A percentile compares a stretch with the other conserved stretches of the same genome.
phyloP scores from a whole-genome alignment of 2,797 vertebrate species.

The Sciurus vulgaris region DNA sequence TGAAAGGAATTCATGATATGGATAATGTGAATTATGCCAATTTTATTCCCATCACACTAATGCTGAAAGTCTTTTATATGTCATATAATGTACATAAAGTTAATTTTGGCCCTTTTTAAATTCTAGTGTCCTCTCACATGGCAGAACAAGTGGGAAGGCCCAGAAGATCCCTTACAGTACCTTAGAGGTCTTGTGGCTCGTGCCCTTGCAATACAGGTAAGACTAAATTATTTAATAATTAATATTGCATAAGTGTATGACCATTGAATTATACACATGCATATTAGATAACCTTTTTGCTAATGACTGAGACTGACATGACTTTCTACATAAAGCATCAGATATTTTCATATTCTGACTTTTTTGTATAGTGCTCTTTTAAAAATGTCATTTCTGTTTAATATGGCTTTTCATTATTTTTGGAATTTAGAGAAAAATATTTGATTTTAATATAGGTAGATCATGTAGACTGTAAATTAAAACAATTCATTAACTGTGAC shows the following conservation, averaged over 20 bases:
- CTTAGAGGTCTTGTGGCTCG: conserved; percentile 94
- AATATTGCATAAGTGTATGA: rapidly evolving
- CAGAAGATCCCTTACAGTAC: conserved; percentile 98
- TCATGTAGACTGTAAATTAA: background rate
- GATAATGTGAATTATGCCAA: background rate
- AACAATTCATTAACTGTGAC: background rate
- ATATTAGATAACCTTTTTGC: background rate
- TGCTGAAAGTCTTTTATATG: background rate
- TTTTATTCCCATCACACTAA: background rate
- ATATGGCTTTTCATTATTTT: conserved; percentile 13
- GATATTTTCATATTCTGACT: background rate
- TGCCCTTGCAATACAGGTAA: conserved; percentile 95
- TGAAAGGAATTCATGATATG: background rate
- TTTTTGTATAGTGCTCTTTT: background rate
- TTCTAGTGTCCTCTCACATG: conserved; percentile 92
- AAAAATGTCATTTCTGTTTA: background rate
- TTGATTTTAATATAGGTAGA: background rate
- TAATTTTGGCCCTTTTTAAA: conserved; percentile 61
- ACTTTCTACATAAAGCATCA: background rate
- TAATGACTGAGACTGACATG: background rate
- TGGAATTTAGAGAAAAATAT: conserved; percentile 32
- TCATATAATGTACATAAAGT: background rate
- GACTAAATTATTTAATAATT: background rate
- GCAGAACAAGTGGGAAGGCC: conserved; percentile 98
- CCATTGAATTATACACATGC: background rate